Evolutionary conservation across 2,888 invertebrate species (phyloP), one percentile per base, ranked within the genome.

Genomic region (Bhutanitis thaidina): DNA sequence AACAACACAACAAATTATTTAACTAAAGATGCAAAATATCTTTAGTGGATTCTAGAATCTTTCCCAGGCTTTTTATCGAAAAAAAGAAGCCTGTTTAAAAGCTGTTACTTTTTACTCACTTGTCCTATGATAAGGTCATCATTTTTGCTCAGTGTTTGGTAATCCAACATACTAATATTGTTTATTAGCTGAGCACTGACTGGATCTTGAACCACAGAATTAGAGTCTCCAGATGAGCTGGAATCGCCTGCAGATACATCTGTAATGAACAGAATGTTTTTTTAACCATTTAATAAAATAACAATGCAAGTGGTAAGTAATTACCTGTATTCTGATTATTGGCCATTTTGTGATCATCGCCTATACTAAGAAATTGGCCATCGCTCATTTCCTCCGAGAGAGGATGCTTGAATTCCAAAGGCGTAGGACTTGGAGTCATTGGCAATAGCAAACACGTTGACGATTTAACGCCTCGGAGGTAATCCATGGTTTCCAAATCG

Each of bases 361-460:
- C 77, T 20, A 87, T 60, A 27, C 72, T 65, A 53, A 87, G 61
- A 61, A 90, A 91, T 36, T 88, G 83, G 39, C 71, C 87, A 57
- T 90, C 90, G 57, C 61, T 77, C 63, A 86, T 83, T 69, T 87
- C 91, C 50, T 91, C 91, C 5, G 91, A 90, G 0, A 92, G 73
- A 16, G 92, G 92, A 70, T 92, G 92, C 50, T 91, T 90, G 58
- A 91, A 91, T 48, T 91, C 91, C 41, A 90, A 73, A 9, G 89
- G 87, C n/a, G 92, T 90, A 0, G 92, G 92, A 43, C 91, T 91
- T 5, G 93, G 92, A 25, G 92, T 92, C 39, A 77, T 75, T 14
- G 91, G 85, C 35, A 94, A 71, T 35, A 93, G 79, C 37, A 93
- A 90, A 67, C 93, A 93, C 61, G 92, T 93, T 43, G 94, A 93